Evolutionary conservation across 2,113 vertebrate species (phyloP).

Genomic region (Dasypus novemcinctus): DNA sequence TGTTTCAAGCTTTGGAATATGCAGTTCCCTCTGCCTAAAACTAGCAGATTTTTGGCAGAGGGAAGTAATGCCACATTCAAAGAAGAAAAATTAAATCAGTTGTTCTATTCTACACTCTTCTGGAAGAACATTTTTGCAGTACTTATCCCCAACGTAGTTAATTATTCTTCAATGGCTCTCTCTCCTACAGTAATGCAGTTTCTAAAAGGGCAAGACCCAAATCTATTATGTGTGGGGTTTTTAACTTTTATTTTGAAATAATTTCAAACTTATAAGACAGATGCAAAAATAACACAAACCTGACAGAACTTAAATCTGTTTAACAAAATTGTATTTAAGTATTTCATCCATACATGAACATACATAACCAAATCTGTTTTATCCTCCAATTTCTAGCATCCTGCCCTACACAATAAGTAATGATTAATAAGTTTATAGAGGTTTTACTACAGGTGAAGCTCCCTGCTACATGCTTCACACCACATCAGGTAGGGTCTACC

Average conservation of each 20-base stretch:
- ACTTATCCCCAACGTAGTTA: neutral
- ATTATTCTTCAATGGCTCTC: neutral
- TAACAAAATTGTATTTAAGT: too few relatives aligned
- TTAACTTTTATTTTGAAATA: too few relatives aligned
- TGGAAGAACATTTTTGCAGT: neutral
- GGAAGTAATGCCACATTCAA: neutral
- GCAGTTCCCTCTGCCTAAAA: neutral
- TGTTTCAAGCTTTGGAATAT: neutral
- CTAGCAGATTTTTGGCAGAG: neutral
- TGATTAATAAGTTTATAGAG: neutral
- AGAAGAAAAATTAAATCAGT: neutral
- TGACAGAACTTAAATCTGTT: neutral
- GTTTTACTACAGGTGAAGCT: neutral
- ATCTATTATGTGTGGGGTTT: too few relatives aligned
- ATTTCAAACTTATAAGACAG: too few relatives aligned
- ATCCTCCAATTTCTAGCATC: neutral
- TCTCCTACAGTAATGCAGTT: neutral
- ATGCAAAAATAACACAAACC: too few relatives aligned
- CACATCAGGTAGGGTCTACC: neutral
- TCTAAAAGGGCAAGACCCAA: neutral
- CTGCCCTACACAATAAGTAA: neutral
- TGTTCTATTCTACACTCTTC: neutral
- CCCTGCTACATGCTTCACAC: neutral
- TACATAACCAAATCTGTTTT: neutral
- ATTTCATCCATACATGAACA: too few relatives aligned